Evolutionary conservation across 2,113 vertebrate genomes (phyloP).

Genomic region (Phalacrocorax carbo): DNA sequence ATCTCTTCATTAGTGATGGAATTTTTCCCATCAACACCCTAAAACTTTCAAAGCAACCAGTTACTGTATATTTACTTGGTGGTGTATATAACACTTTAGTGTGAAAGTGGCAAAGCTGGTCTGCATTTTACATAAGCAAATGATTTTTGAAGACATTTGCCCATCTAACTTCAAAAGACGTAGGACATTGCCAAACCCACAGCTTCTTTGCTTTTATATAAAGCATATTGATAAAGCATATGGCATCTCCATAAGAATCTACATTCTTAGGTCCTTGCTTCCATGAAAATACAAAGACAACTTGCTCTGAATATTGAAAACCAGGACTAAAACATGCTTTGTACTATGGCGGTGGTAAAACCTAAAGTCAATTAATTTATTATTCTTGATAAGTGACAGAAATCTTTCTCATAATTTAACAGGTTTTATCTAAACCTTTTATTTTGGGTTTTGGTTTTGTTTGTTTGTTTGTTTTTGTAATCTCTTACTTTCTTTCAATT

Average conservation of each 20-base stretch:
- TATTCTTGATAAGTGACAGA: not conserved
- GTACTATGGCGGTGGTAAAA: not conserved
- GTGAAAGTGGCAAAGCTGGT: not conserved
- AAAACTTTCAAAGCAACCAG: not conserved
- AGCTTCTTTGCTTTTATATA: not conserved
- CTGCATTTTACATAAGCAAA: not conserved
- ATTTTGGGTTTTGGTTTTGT: not conserved
- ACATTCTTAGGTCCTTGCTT: not conserved
- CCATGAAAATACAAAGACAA: not conserved
- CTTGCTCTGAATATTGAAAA: not conserved
- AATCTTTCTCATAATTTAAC: not conserved
- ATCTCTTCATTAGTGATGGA: not conserved
- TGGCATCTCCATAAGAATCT: not conserved
- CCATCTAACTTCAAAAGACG: not conserved
- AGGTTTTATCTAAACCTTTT: not conserved
- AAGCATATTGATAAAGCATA: too few relatives aligned
- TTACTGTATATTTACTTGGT: not conserved
- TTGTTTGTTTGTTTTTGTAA: not conserved
- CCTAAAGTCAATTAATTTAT: not conserved
- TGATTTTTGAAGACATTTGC: not conserved
- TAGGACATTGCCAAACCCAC: not conserved
- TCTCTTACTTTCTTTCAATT: not conserved
- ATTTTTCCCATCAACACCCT: not conserved
- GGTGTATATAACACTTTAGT: not conserved
- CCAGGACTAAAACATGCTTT: not conserved